These are phyloP conservation scores for Cataglyphis hispanica DNA, from an alignment of 1,140 invertebrate species.

Conservation along the genomic window DNA sequence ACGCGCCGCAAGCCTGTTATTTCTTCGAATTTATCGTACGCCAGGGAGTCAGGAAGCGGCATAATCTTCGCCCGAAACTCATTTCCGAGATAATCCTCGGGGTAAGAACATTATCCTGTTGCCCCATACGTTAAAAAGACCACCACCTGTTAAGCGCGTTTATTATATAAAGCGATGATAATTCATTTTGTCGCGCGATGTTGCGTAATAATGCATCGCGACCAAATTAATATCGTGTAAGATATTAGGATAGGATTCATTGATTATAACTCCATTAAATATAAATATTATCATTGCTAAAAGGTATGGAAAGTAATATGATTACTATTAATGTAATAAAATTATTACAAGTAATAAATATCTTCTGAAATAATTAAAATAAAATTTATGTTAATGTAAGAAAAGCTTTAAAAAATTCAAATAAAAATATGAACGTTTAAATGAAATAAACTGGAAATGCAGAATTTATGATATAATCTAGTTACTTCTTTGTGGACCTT, in stretches of 20 bases:
- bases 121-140: slow-evolving; percentile 49
- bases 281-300: slow-evolving; percentile 10
- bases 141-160: slow-evolving; percentile 44
- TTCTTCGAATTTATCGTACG: slow-evolving; percentile 42
- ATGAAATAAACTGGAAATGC: neutral
- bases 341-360: neutral
- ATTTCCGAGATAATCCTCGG: slow-evolving; percentile 58
- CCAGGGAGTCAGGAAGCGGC: neutral
- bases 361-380: neutral
- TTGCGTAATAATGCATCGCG: slow-evolving; percentile 31
- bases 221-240: slow-evolving; percentile 49
- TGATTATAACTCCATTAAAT: slow-evolving; percentile 8
- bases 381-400: too few species aligned
- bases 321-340: slow-evolving; percentile 11
- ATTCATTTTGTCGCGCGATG: slow-evolving; percentile 35
- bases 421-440: neutral
- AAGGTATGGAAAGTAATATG: neutral
- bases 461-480: slow-evolving; percentile 1
- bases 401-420: neutral
- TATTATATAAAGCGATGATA: slow-evolving; percentile 27
- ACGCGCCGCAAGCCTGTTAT: slow-evolving; percentile 20
- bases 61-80: slow-evolving; percentile 60
- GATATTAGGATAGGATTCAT: neutral
- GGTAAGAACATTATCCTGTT: slow-evolving; percentile 58
- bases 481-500: neutral